These are phyloP conservation scores for Drosophila elegans DNA, from an alignment of 1,140 invertebrate genomes.

Conservation along the genomic window DNA sequence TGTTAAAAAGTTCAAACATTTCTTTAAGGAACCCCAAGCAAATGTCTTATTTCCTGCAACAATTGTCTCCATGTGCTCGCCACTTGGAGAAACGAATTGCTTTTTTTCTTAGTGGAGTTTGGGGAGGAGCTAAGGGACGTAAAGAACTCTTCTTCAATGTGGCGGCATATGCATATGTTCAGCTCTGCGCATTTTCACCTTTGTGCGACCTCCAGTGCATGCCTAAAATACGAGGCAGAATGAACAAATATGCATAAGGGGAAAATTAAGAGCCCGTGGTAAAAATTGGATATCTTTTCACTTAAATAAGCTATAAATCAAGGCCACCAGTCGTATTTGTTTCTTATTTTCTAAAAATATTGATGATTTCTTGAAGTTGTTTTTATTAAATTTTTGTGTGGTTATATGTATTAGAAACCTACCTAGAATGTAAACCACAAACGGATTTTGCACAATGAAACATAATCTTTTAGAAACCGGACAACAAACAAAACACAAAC, in stretches of 20 bases:
- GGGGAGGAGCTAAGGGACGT: constrained; percentile 16
- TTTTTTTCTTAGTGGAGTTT: constrained; percentile 29
- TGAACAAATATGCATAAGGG: constrained; percentile 8
- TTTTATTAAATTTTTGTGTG: too few relatives aligned
- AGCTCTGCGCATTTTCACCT: constrained; percentile 75
- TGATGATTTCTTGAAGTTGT: too few relatives aligned
- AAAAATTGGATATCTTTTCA: constrained; percentile 44
- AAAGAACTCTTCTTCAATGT: constrained; percentile 14
- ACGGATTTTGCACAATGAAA: constrained; percentile 31
- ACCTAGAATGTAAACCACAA: constrained; percentile 4
- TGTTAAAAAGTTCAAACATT: constrained; percentile 82
- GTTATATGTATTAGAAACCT: background rate
- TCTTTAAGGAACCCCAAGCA: constrained; percentile 60
- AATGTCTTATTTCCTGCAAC: constrained; percentile 80
- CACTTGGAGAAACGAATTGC: constrained; percentile 67
- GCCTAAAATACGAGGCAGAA: constrained; percentile 43
- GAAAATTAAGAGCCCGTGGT: constrained; percentile 2
- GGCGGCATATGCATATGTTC: constrained; percentile 57
- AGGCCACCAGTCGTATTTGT: background rate
- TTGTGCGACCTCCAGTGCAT: constrained; percentile 73
- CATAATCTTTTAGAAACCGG: constrained; percentile 57
- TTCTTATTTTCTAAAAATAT: background rate
- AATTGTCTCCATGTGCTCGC: constrained; percentile 71
- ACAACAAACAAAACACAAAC: constrained; percentile 64
- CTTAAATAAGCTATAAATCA: constrained; percentile 46